Evolutionary conservation across 2,797 vertebrate species (phyloP), one percentile per base, ranked within the genome.

Genomic region (Siniperca scherzeri): DNA sequence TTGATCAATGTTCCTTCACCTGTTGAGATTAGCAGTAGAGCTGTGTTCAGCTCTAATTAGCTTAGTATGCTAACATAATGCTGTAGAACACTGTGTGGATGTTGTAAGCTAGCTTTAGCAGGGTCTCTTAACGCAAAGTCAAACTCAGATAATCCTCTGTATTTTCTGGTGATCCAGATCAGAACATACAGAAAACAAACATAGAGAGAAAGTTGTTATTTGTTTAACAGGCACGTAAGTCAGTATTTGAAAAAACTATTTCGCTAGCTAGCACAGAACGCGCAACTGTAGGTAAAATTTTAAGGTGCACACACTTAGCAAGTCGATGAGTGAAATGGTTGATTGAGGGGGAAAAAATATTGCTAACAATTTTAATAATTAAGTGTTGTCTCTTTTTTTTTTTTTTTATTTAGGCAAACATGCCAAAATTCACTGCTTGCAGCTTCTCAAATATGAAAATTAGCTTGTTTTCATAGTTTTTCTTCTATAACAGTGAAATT

Each of bases 1-100:
- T 83, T 88, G 89, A 92, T 88, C 85, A 59, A 71, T 3, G 16
- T n/a, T 30, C 52, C 11, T 11, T 74, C 62, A 57, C 27, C 36
- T 38, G 52, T n/a, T 11, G 12, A 55, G 50, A 68, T 6, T 1
- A 36, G 40, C 33, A 57, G 74, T 8, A 4, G 7, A 64, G 70
- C 61, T 17, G 55, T 11, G 55, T 82, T 57, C 74, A 46, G 61
- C 30, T 53, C 19, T 1, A 5, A 30, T 55, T 25, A 61, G 44
- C 70, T 40, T 12, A 59, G 55, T 9, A 38, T 25, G 55, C 59
- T 77, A 61, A 53, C 12, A 0, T 21, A 10, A 30, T 0, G 1
- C 25, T 52, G 7, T 19, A 33, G 64, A 40, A 17, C 13, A 55
- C 64, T 13, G 13, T 13, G 33, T 57, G 16, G 53, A n/a, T 56